Base-by-base conservation (phyloP, 1,140 invertebrate species). In the Hermetia illucens region DNA sequence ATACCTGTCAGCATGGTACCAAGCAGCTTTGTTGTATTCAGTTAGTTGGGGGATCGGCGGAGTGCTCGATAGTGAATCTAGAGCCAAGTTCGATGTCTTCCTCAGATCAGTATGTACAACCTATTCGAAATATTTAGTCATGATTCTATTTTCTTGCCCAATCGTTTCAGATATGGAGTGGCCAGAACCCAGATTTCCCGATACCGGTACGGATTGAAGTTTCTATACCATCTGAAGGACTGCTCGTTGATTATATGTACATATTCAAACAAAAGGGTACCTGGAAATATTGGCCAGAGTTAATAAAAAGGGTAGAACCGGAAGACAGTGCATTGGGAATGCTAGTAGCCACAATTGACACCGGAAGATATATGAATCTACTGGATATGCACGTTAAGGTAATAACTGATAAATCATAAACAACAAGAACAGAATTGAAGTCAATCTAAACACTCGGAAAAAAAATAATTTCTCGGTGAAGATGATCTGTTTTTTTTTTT, bases 21-120 rank as follows among this genome's bases (percentile, higher is more conserved):
- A 79, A 49, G 81, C 79, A 8, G 70, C 79, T 0, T 77, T 86
- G 56, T 67, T 89, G 49, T 74, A 77, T 48, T 68, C 77, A 2
- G 50, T 79, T 18, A 69, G 79, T 5, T 91, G 87, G 87, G 82
- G 83, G 9, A 50, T 86, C 31, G 86, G 75, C 2, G 82, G 75
- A 6, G 75, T 78, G 31, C 61, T 82, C 31, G 74, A 83, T 56
- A 57, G 58, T 12, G 64, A 77, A 18, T 81, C 81, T 2, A 64
- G 77, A 29, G 49, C 65, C 25, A 71, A 69, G 50, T 89, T 82
- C 61, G 81, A 89, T 58, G 69, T 72, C 10, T 76, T 74, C 47
- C 58, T n/a, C n/a, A n/a, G n/a, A n/a, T n/a, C n/a, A n/a, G n/a
- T n/a, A n/a, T n/a, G n/a, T n/a, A n/a, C 57, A 72, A 21, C 49